These are phyloP conservation scores for Catharus minimus DNA, from an alignment of 2,113 vertebrate species.

Conservation along the genomic window DNA sequence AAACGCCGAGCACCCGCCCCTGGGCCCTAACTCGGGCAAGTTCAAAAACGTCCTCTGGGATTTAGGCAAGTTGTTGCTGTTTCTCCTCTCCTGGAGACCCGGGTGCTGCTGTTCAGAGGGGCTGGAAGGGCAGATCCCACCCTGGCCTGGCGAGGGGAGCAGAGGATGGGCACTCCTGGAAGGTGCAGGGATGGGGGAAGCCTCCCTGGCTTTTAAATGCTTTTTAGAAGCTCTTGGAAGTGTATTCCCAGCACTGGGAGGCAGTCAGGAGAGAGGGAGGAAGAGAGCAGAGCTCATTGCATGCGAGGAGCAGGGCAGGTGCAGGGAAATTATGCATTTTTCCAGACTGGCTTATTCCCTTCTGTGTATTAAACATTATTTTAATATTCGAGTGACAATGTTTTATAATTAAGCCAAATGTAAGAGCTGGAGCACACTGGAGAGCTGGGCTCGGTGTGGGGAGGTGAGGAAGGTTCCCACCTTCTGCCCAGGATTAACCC, in stretches of 20 bases:
- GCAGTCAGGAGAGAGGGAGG: conserved; percentile 10
- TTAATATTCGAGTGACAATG: conserved; percentile 82
- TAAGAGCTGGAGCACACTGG: conserved; percentile 67
- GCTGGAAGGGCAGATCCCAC: background rate
- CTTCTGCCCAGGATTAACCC: background rate
- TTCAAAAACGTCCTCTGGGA: conserved; percentile 26
- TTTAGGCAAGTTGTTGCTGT: background rate
- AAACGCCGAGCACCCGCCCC: background rate
- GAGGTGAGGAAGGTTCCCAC: conserved; percentile 57
- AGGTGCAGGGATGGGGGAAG: background rate
- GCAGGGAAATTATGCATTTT: conserved; percentile 75
- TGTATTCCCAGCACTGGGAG: conserved; percentile 50
- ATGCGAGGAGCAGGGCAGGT: conserved; percentile 64
- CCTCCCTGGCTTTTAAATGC: background rate
- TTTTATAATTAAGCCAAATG: conserved; percentile 82
- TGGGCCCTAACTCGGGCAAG: background rate
- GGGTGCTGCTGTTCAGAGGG: fast-evolving
- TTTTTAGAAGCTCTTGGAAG: conserved; percentile 34
- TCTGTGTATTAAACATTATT: conserved; percentile 83
- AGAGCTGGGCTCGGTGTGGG: conserved; percentile 58
- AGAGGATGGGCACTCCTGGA: background rate
- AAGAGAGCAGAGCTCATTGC: conserved; percentile 59
- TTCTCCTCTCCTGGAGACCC: background rate
- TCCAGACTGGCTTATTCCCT: conserved; percentile 75
- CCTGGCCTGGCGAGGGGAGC: background rate